Percentiles rank a stretch among this genome's conserved stretches.
Conservation (phyloP, 1,140 invertebrate genomes). For the Heliothis subflexa region DNA sequence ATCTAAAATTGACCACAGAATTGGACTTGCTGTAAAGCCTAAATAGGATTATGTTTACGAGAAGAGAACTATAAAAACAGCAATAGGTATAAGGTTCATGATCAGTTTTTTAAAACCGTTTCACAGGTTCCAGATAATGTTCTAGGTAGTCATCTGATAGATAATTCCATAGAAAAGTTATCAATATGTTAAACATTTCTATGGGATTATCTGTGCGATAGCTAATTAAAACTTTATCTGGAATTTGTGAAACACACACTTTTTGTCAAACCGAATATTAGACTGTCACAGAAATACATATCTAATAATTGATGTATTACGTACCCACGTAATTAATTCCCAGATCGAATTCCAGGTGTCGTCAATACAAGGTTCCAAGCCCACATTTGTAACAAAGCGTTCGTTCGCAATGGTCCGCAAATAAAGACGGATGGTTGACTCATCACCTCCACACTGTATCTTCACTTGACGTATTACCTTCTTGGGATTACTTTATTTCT, state of each 20-base stretch:
- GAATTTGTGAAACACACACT: background rate
- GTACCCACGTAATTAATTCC: background rate
- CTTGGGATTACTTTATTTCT: constrained; percentile 6
- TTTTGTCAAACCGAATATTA: background rate
- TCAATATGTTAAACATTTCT: no score
- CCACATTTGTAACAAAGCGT: constrained; percentile 28
- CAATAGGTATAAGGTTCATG: no score
- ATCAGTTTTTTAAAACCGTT: no score
- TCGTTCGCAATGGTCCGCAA: constrained; percentile 2
- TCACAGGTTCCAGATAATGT: no score
- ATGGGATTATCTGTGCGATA: no score
- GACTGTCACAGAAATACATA: background rate
- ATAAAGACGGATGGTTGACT: constrained; percentile 19
- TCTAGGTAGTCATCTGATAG: no score
- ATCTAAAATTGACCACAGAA: no score
- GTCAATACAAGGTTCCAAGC: background rate
- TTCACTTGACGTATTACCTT: constrained; percentile 32
- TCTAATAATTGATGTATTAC: background rate
- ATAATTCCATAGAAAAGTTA: no score
- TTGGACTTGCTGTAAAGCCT: no score
- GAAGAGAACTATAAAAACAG: no score
- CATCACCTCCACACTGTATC: constrained; percentile 13
- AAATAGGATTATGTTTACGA: no score
- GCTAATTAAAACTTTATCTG: no score
- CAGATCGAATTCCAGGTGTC: constrained; percentile 7